Conservation (phyloP, 1,140 invertebrate species). For the Ips typographus region DNA sequence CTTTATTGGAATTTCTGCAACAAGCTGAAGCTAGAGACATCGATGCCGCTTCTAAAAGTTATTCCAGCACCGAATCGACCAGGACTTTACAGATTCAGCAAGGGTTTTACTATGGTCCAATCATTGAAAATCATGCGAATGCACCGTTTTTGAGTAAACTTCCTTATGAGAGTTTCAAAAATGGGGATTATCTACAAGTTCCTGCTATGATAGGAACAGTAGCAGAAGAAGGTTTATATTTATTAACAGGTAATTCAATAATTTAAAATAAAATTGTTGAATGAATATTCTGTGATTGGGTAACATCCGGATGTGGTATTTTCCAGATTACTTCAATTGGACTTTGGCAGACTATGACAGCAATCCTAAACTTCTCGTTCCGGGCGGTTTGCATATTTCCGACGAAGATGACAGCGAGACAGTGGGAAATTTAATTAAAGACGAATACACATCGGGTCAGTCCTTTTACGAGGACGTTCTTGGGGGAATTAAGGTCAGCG, state of each 20-base stretch:
- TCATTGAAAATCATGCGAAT: conserved; percentile 21
- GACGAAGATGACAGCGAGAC: not conserved
- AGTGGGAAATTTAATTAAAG: conserved; percentile 1
- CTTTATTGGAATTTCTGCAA: conserved; percentile 15
- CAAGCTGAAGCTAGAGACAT: conserved; percentile 9
- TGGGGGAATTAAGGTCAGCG: conserved; percentile 16
- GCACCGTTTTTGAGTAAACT: conserved; percentile 25
- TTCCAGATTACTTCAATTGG: conserved; percentile 18
- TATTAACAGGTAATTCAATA: too few species aligned
- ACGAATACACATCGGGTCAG: conserved; percentile 3
- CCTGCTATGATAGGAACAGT: conserved; percentile 33
- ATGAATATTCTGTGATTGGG: too few species aligned
- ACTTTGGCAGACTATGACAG: conserved; percentile 10
- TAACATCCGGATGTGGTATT: not conserved
- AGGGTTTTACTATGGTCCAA: conserved; percentile 30
- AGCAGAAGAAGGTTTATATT: conserved; percentile 15
- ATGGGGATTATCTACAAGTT: conserved; percentile 25
- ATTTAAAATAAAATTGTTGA: too few species aligned
- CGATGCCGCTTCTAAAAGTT: conserved; percentile 8
- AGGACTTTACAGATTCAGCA: conserved; percentile 22
- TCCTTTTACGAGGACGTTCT: conserved; percentile 14
- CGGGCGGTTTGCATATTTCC: conserved; percentile 5
- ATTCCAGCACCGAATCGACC: not conserved
- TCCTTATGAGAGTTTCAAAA: conserved; percentile 19
- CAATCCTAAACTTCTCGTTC: conserved; percentile 20